A percentile compares a stretch with the other conserved stretches of the same genome.
These are phyloP conservation scores for Eurytoma californica DNA, from an alignment of 2,888 invertebrate species.

Conservation along the genomic window DNA sequence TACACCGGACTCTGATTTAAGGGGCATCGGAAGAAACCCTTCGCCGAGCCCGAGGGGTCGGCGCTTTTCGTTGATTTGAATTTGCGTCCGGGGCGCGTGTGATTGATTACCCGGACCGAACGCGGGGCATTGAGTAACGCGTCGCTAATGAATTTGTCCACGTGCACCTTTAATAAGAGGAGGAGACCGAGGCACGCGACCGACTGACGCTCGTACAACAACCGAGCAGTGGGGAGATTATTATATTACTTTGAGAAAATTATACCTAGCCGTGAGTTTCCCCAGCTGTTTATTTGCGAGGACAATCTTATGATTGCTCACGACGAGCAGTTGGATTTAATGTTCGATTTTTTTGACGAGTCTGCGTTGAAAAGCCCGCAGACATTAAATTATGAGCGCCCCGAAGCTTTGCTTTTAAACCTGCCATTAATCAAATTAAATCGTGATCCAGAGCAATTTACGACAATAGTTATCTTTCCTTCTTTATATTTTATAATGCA, in stretches of 20 bases:
- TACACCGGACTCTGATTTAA: conserved; percentile 34
- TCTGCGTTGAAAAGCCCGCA: too few species aligned
- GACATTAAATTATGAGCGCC: too few species aligned
- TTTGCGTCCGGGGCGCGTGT: background rate
- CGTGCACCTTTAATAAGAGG: conserved; percentile 27
- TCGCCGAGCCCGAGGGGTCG: background rate
- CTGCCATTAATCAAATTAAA: too few species aligned
- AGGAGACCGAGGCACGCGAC: background rate
- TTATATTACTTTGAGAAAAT: conserved; percentile 23
- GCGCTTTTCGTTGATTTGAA: conserved; percentile 18
- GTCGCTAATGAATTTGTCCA: conserved; percentile 45
- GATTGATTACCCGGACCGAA: conserved; percentile 40
- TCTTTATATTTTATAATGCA: too few species aligned
- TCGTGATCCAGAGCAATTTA: too few species aligned
- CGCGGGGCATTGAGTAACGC: background rate
- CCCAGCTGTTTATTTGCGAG: background rate
- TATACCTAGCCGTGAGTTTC: background rate
- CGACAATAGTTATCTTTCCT: too few species aligned
- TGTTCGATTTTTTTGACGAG: background rate
- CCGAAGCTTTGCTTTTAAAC: too few species aligned
- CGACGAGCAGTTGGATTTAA: background rate
- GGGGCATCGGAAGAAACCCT: conserved; percentile 10
- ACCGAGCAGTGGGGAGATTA: background rate
- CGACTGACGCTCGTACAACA: background rate
- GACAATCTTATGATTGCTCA: background rate